Base-by-base conservation (phyloP, 2,888 invertebrate genomes). In the Spilosoma lubricipeda region DNA sequence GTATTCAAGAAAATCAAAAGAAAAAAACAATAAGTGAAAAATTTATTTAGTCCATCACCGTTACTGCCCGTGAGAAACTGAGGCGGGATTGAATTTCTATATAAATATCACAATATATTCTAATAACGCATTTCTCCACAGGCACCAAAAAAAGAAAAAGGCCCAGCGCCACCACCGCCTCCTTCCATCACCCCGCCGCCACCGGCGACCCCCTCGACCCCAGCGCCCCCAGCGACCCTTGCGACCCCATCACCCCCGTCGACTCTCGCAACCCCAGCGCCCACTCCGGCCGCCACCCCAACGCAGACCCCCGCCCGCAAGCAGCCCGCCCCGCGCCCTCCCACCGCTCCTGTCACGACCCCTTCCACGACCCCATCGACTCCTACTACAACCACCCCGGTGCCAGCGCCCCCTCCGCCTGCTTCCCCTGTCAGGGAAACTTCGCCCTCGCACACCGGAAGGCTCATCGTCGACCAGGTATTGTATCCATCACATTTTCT, bases 101-200 rank as follows among this genome's bases (percentile, higher is more conserved):
- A 36, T 52, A 23, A 3, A 7, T 52, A 20, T 56, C 52, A 56
- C 11, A n/a, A 7, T 56, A 9, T 27, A 13, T 27, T 30, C 15
- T 5, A 63, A 4, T 30, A 63, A 30, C 27, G 4, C 15, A 30
- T 30, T 30, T 63, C 30, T 63, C 15, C 15, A 0, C 88, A 97
- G 97, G 96, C 97, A 88, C 97, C 97, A 78, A 98, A 98, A 93
- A 98, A 97, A 90, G 98, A 98, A 88, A 98, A 98, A 91, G 98
- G 98, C 77, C 98, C 98, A 76, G 98, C 98, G 67, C 98, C 98
- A 20, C 83, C 85, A 69, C 75, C 18, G 59, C 90, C 88, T 23
- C 88, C 36, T 7, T 36, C 36, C 36, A 7, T 36, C 45, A 23
- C 81, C 72, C 70, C 81, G 76, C 65, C 79, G 87, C 66, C 85